Evolutionary conservation across 2,113 vertebrate genomes (phyloP), one percentile per base, ranked within the genome.

Genomic region (Stomatorhinus ivindoensis): DNA sequence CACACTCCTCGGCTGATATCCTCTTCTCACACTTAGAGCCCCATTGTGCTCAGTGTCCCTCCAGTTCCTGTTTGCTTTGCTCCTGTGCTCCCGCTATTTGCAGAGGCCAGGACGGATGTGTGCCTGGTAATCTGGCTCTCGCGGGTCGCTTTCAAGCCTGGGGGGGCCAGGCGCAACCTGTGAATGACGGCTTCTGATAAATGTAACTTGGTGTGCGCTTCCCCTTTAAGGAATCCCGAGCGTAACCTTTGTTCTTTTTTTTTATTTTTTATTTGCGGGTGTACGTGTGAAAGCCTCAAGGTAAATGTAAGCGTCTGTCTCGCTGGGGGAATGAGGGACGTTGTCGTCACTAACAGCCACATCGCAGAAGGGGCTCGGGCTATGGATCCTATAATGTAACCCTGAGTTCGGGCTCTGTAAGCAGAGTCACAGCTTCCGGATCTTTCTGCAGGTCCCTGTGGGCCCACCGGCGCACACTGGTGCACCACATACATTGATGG

Each of bases 41-140:
- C 88, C 53, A 89, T 89, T 89, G 88, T 89, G 80, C 88, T 51
- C 80, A 85, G 80, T 89, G 50, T 84, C 27, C 80, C 19, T 31
- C 80, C 13, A 51, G 51, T 85, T 89, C 88, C 88, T 84, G 88
- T 84, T 89, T 89, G 88, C 55, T 61, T 58, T 84, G 35, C 39
- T 46, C 53, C 42, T 9, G 19, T 21, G 58, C 39, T 21, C 88
- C 31, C 17, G 13, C 61, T 82, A 8, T 88, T 88, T 80, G 69
- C 69, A 11, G 17, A 88, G 48, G 27, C 46, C 46, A 88, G 88
- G 69, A 48, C 6, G 11, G 27, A 46, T 58, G 35, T 89, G 88
- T 89, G 88, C 31, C 27, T 82, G 31, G 50, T 24, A 21, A 87
- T 31, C 31, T 87, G 51, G 42, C 27, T 3, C 83, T 86, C 44